phyloP scores from a whole-genome alignment of 2,113 vertebrate genomes.

The Prunella himalayana region DNA sequence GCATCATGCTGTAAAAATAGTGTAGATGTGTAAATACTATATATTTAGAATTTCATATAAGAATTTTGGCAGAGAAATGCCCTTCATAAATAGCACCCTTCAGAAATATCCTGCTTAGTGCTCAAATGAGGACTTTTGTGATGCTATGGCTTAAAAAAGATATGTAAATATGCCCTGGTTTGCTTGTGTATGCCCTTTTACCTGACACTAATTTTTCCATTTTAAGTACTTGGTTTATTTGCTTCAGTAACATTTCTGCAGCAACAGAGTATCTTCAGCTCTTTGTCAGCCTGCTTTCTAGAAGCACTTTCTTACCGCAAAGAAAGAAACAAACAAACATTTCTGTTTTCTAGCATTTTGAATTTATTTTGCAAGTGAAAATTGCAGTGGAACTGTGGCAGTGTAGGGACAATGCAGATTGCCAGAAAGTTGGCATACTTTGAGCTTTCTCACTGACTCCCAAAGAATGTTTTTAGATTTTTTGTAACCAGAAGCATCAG shows the following conservation, averaged over 20 bases:
- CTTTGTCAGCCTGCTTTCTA: not conserved
- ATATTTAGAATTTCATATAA: not conserved
- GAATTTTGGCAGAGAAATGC: not conserved
- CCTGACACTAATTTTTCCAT: not conserved
- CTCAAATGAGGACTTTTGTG: not conserved
- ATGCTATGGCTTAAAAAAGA: not conserved
- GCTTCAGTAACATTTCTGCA: not conserved
- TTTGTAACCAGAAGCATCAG: not conserved
- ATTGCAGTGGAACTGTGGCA: not conserved
- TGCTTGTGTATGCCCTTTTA: not conserved
- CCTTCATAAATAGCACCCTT: not conserved
- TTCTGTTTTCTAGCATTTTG: not conserved
- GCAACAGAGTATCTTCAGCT: not conserved
- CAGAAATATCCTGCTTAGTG: not conserved
- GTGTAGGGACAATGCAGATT: not conserved
- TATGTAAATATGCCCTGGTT: not conserved
- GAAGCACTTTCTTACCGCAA: not conserved
- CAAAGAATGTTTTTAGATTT: not conserved
- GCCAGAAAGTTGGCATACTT: not conserved
- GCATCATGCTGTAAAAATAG: not conserved
- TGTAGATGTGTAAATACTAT: not conserved
- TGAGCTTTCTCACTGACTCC: not conserved
- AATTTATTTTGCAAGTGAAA: not conserved
- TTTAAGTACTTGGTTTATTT: not conserved
- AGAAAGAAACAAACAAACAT: too few relatives aligned